Evolutionary conservation across 2,888 invertebrate species (phyloP).

Genomic region (Plebejus melissa): DNA sequence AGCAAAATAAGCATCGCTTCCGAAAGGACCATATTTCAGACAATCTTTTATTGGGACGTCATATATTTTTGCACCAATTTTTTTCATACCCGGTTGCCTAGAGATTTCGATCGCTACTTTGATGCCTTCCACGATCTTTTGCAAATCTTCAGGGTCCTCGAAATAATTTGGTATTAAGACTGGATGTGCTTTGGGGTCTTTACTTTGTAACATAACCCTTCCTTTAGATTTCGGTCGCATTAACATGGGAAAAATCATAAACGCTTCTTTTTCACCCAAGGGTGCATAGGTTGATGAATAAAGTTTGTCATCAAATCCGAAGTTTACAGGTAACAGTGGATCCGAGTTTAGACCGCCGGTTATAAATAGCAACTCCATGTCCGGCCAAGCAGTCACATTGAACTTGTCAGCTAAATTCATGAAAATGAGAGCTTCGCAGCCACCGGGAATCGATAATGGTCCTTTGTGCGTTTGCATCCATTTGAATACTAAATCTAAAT

Average conservation of each 20-base stretch:
- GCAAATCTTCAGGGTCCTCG: constrained; percentile 79
- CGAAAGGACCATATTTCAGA: constrained; percentile 72
- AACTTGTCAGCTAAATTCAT: constrained; percentile 80
- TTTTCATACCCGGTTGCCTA: constrained; percentile 77
- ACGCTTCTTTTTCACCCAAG: constrained; percentile 60
- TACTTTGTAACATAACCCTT: constrained; percentile 82
- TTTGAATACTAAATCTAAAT: constrained; percentile 67
- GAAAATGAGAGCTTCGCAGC: constrained; percentile 83
- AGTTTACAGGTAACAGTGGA: constrained; percentile 64
- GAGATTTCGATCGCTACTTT: constrained; percentile 79
- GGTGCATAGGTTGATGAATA: constrained; percentile 60
- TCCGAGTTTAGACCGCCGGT: constrained; percentile 76
- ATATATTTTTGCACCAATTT: constrained; percentile 79
- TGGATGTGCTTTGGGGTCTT: constrained; percentile 85
- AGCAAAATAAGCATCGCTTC: constrained; percentile 83
- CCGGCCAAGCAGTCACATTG: constrained; percentile 78
- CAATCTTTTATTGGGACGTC: constrained; percentile 81
- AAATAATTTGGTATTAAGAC: constrained; percentile 90
- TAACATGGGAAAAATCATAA: constrained; percentile 83
- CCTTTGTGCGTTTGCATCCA: constrained; percentile 77
- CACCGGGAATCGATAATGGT: constrained; percentile 81
- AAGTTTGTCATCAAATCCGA: constrained; percentile 74
- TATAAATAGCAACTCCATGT: constrained; percentile 82
- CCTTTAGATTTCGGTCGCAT: constrained; percentile 86
- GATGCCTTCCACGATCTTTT: constrained; percentile 82